Conservation (phyloP, 2,888 invertebrate genomes). For the Cerceris rybyensis region DNA sequence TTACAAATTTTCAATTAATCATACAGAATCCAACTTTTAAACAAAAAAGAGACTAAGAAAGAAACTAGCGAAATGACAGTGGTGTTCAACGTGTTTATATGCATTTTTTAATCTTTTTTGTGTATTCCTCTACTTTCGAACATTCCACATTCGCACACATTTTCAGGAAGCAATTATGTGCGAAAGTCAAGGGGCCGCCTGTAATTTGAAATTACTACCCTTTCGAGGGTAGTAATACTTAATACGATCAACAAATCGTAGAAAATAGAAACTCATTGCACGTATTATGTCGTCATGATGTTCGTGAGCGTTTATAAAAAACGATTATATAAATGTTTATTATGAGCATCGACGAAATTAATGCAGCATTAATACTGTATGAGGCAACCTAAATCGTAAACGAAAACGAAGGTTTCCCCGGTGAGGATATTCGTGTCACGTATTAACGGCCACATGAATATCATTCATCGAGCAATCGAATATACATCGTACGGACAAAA, state of each 20-base stretch:
- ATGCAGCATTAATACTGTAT: constrained; percentile 55
- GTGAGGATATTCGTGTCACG: constrained; percentile 44
- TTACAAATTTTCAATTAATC: no score
- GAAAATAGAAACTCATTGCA: constrained; percentile 1
- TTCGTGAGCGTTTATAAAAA: constrained; percentile 29
- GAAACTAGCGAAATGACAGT: no score
- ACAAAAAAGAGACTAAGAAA: no score
- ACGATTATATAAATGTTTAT: constrained; percentile 45
- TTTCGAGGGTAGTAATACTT: no score
- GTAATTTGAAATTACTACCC: no score
- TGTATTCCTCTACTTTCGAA: no score
- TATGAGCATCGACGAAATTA: constrained; percentile 44
- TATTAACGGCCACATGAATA: constrained; percentile 31
- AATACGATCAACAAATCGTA: not conserved
- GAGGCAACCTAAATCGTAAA: constrained; percentile 39
- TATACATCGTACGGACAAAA: constrained; percentile 3
- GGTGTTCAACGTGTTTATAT: no score
- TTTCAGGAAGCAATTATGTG: no score
- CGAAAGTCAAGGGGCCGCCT: no score
- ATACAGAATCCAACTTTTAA: no score
- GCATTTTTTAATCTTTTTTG: no score
- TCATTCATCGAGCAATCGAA: constrained; percentile 32
- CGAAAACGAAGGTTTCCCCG: constrained; percentile 35
- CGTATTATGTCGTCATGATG: not conserved
- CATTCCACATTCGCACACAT: no score